phyloP scores from a whole-genome alignment of 2,797 vertebrate species.

The Lates japonicus region DNA sequence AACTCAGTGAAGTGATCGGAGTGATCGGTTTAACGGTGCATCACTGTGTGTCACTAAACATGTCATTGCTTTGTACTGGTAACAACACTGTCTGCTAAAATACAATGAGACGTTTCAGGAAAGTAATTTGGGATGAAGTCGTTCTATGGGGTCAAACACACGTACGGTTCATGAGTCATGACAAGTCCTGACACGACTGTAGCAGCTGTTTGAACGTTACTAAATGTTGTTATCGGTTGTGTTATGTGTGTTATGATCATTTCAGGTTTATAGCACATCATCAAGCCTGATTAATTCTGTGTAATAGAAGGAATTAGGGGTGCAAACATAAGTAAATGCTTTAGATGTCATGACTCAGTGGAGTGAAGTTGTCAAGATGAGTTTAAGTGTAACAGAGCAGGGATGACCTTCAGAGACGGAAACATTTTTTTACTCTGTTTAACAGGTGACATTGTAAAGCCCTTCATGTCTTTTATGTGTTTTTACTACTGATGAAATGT shows the following conservation, averaged over 20 bases:
- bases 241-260: neutral
- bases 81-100: neutral
- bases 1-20: neutral
- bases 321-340: neutral
- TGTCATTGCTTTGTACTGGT: neutral
- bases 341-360: neutral
- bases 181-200: neutral
- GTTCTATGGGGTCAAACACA: too few species aligned
- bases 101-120: neutral
- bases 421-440: conserved; percentile 1
- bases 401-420: neutral
- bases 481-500: conserved; percentile 12
- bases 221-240: neutral
- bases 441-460: neutral
- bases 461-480: neutral
- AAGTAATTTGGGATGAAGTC: neutral
- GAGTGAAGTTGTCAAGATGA: too few species aligned
- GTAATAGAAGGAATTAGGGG: neutral
- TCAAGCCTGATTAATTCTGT: neutral
- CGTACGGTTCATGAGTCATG: too few species aligned
- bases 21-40: neutral
- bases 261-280: neutral
- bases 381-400: neutral
- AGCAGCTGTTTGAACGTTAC: neutral
- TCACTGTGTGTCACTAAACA: conserved; percentile 7